Conservation (phyloP, 2,113 vertebrate genomes). For the Cavia porcellus region DNA sequence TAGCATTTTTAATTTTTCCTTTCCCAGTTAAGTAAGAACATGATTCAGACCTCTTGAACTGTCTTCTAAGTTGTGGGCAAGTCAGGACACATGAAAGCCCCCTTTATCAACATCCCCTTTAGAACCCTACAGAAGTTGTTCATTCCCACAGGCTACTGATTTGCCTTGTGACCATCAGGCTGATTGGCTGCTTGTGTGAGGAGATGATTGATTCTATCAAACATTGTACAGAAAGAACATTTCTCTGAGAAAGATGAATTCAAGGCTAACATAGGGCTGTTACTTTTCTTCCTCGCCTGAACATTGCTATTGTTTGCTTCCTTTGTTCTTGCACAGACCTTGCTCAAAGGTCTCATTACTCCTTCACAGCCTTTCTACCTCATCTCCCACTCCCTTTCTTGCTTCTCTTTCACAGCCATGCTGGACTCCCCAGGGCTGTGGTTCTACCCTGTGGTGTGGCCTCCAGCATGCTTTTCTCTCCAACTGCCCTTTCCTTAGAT, state of each 20-base stretch:
- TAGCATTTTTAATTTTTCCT: conserved; percentile 18
- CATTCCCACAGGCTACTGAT: neutral
- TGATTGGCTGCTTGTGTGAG: neutral
- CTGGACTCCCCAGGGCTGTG: neutral
- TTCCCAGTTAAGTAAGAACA: neutral
- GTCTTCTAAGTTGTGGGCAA: neutral
- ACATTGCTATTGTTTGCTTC: neutral
- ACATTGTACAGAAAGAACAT: neutral
- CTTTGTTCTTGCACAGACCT: neutral
- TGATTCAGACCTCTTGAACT: neutral
- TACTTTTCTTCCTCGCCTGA: neutral
- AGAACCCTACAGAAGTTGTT: neutral
- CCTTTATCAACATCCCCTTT: neutral
- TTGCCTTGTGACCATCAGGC: neutral
- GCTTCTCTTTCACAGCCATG: neutral
- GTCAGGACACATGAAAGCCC: neutral
- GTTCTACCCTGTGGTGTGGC: neutral
- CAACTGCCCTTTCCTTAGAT: neutral
- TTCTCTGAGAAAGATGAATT: neutral
- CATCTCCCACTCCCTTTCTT: neutral
- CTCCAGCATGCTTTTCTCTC: neutral
- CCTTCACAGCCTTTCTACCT: neutral
- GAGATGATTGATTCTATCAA: neutral
- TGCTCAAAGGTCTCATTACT: neutral
- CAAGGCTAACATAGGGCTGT: neutral